These are phyloP conservation scores for Cyrtorhinus lividipennis DNA, from an alignment of 1,140 invertebrate species.

Conservation along the genomic window DNA sequence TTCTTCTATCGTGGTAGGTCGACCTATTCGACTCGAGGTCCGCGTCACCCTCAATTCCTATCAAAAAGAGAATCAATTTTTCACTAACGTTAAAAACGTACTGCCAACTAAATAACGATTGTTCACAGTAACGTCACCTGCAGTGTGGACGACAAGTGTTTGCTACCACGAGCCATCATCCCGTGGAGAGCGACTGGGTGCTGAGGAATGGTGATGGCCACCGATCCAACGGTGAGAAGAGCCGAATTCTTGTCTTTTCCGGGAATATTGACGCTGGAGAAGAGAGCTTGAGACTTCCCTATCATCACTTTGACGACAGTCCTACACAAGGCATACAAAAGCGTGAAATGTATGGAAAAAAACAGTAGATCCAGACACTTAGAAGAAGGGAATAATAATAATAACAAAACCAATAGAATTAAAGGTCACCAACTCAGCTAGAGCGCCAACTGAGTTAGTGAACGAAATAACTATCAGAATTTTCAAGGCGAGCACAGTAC, in stretches of 20 bases:
- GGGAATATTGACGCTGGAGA: conserved; percentile 63
- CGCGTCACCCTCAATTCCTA: conserved; percentile 62
- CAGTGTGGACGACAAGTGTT: conserved; percentile 80
- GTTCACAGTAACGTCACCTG: no score
- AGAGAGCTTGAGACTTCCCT: conserved; percentile 79
- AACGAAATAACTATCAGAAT: no score
- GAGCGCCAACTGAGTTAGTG: no score
- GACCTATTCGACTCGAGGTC: conserved; percentile 55
- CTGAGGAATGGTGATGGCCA: conserved; percentile 89
- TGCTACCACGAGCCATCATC: conserved; percentile 90
- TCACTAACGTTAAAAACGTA: no score
- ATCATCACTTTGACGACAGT: conserved; percentile 88
- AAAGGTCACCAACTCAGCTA: no score
- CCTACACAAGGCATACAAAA: no score
- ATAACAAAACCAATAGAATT: no score
- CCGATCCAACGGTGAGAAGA: conserved; percentile 69
- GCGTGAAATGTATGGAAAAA: no score
- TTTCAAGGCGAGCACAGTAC: no score
- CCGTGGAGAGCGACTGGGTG: conserved; percentile 91
- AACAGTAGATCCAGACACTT: no score
- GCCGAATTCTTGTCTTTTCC: conserved; percentile 76
- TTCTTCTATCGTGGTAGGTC: conserved; percentile 39
- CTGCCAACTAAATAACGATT: no score
- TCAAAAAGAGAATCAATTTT: conserved; percentile 13
- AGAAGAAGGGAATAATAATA: no score